Evolutionary conservation across 2,797 vertebrate species (phyloP), one percentile per base, ranked within the genome.

Genomic region (Garrulus glandarius): DNA sequence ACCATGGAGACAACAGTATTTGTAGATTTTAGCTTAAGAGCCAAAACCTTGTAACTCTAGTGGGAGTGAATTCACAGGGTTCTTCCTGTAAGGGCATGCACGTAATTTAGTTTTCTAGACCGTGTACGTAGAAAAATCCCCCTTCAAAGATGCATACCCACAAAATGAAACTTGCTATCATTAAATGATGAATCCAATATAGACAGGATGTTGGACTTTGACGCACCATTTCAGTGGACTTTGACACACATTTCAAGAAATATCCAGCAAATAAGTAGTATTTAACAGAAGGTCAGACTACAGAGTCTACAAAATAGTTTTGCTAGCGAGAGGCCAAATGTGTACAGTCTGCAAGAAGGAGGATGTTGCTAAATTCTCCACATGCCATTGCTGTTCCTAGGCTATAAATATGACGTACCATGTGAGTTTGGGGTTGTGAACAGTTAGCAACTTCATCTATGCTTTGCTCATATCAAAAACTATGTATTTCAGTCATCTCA

Each of bases 281-380:
- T 13, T 65, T 68, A 87, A 80, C 5, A 57, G 21, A 30, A 84
- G 61, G n/a, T n/a, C 64, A 67, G 30, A 46, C 14, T 52, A 46
- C 13, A 37, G 11, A 13, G 32, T 81, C 44, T 32, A 94, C 59
- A 89, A 63, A 95, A 76, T 34, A 60, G 41, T 87, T 88, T 80
- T 64, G 15, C 55, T 55, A 85, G 17, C 39, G 87, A 86, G 49
- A 93, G 11, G 52, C 30, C 37, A 89, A 50, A 82, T 56, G 34
- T 39, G 30, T 89, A 90, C 47, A 76, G 56, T 79, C 86, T 55
- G 81, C 92, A 87, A 68, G 71, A 83, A 96, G 82, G 56, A 97
- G 98, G 96, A 98, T 98, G 95, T 97, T 93, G 95, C 94, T 94
- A 98, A 98, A 98, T 99, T 98, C 98, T 98, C 96, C 60, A 84